phyloP scores from a whole-genome alignment of 1,140 invertebrate genomes.

The Aleiodes sp. region DNA sequence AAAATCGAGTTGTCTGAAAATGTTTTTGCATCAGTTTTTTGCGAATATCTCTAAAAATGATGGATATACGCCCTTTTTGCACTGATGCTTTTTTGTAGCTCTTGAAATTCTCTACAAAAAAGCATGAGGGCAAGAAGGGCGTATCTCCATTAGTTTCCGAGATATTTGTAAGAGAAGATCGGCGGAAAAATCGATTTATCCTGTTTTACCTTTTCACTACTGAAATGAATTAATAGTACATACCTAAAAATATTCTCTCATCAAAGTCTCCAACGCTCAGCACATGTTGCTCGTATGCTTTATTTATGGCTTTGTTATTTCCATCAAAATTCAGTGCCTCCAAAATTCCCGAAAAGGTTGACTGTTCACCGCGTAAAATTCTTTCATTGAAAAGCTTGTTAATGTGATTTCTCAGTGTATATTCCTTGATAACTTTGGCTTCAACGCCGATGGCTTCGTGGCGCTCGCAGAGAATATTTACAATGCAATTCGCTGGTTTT shows the following conservation, averaged over 20 bases:
- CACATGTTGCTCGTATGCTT: constrained; percentile 90
- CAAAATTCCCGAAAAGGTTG: constrained; percentile 75
- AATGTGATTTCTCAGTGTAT: constrained; percentile 84
- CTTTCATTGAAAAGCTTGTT: constrained; percentile 82
- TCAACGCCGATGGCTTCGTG: constrained; percentile 85
- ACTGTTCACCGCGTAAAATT: constrained; percentile 72
- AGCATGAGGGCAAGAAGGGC: too few species aligned
- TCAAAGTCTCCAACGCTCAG: constrained; percentile 94
- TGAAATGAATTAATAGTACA: constrained; percentile 45
- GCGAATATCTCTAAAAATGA: too few species aligned
- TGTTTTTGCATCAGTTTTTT: too few species aligned
- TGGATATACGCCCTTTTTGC: too few species aligned
- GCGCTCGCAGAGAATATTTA: constrained; percentile 83
- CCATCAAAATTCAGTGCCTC: constrained; percentile 78
- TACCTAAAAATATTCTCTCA: constrained; percentile 91
- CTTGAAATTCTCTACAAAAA: too few species aligned
- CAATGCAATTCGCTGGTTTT: constrained; percentile 79
- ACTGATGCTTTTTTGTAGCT: too few species aligned
- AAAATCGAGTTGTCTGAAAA: too few species aligned
- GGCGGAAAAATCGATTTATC: too few species aligned
- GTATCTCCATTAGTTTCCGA: too few species aligned
- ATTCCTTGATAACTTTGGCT: constrained; percentile 90
- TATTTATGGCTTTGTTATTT: constrained; percentile 87
- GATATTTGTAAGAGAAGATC: too few species aligned
- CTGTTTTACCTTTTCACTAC: background rate